Evolutionary conservation across 2,888 invertebrate genomes (phyloP).

Genomic region (Morpho deidamia): DNA sequence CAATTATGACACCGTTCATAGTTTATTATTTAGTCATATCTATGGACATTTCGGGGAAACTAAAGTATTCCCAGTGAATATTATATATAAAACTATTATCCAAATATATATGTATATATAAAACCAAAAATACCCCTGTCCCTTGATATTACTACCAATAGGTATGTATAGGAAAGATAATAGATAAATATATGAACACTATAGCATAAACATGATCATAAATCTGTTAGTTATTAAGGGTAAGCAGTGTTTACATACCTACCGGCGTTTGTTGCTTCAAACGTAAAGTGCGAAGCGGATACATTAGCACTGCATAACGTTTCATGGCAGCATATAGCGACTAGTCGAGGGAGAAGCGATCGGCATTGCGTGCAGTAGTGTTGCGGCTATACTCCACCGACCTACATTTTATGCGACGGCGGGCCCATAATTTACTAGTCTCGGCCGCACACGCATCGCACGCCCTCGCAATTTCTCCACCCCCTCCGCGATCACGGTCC

Average conservation of each 20-base stretch:
- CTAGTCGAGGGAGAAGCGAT: conserved; percentile 43
- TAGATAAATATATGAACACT: no score
- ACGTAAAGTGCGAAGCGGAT: conserved; percentile 29
- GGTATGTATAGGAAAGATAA: no score
- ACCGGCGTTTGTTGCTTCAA: conserved; percentile 24
- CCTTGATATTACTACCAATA: no score
- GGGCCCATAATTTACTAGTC: conserved; percentile 62
- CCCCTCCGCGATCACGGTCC: conserved; percentile 31
- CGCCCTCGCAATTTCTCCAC: conserved; percentile 43
- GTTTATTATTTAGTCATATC: conserved; percentile 6
- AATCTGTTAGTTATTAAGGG: not conserved
- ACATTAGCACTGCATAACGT: conserved; percentile 40
- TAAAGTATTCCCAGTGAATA: not conserved
- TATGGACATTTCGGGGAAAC: not conserved
- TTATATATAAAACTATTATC: no score
- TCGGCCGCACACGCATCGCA: conserved; percentile 49
- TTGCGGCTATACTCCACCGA: conserved; percentile 66
- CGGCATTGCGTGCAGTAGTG: conserved; percentile 59
- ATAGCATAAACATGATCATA: no score
- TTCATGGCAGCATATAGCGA: conserved; percentile 10
- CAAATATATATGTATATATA: no score
- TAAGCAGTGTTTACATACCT: conserved; percentile 3
- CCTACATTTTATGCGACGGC: conserved; percentile 74
- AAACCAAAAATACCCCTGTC: no score
- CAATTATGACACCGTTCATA: conserved; percentile 32